These are phyloP conservation scores for Leptoclinus maculatus DNA, from an alignment of 2,797 vertebrate genomes.

Conservation along the genomic window DNA sequence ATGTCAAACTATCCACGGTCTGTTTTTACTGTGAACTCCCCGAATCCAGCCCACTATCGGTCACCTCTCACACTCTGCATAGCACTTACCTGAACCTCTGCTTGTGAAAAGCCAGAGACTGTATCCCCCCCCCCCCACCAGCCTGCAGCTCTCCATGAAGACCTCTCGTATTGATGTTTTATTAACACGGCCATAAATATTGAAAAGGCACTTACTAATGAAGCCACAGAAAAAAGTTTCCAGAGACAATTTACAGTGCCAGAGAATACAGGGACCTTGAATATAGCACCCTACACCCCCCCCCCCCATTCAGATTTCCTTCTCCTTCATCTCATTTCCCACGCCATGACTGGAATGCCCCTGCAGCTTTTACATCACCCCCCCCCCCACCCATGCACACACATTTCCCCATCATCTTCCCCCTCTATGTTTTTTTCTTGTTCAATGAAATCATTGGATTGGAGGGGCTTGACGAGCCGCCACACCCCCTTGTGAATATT, in stretches of 20 bases:
- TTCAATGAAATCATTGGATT: slow-evolving; percentile 67
- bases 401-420: slow-evolving; percentile 7
- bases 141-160: slow-evolving; percentile 65
- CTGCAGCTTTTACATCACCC: slow-evolving; percentile 38
- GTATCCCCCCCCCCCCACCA: slow-evolving; percentile 36
- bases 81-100: slow-evolving; percentile 60
- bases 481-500: slow-evolving; percentile 76
- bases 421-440: slow-evolving; percentile 33
- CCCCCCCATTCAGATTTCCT: slow-evolving; percentile 35
- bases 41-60: slow-evolving; percentile 18
- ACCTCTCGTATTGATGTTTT: slow-evolving; percentile 79
- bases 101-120: slow-evolving; percentile 47
- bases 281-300: slow-evolving; percentile 35
- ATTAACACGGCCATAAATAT: slow-evolving; percentile 82
- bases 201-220: slow-evolving; percentile 82
- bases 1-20: not conserved
- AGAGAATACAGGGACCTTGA: slow-evolving; percentile 57
- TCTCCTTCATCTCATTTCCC: slow-evolving; percentile 56
- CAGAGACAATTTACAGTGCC: slow-evolving; percentile 66
- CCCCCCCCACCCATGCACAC: not conserved
- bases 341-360: slow-evolving; percentile 40
- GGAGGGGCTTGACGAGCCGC: slow-evolving; percentile 61
- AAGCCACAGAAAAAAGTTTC: slow-evolving; percentile 70
- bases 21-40: not conserved
- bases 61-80: slow-evolving; percentile 29